These are phyloP conservation scores for Dorcus parallelipipedus DNA, from an alignment of 2,888 invertebrate species.

Conservation along the genomic window DNA sequence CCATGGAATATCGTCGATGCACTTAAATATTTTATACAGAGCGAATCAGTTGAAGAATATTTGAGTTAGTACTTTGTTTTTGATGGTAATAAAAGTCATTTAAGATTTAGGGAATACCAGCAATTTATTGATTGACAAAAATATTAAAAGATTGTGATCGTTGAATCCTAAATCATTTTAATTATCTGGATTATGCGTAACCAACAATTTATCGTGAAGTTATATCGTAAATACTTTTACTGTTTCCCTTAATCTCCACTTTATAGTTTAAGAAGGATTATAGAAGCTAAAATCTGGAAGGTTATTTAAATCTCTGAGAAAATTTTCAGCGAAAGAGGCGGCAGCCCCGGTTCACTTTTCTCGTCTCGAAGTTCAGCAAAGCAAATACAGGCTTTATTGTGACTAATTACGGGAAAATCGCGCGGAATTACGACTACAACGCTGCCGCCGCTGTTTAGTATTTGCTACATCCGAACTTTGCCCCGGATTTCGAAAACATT, in stretches of 20 bases:
- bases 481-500: background rate
- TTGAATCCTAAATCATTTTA: too few relatives aligned
- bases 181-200: too few relatives aligned
- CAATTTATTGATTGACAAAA: too few relatives aligned
- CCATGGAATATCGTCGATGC: too few relatives aligned
- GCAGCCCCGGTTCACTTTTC: background rate
- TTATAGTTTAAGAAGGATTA: constrained; percentile 19
- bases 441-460: constrained; percentile 13
- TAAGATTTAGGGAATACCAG: too few relatives aligned
- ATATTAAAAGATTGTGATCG: too few relatives aligned
- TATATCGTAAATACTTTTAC: background rate
- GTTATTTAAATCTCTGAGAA: constrained; percentile 15
- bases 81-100: too few relatives aligned
- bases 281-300: constrained; percentile 15
- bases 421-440: constrained; percentile 11
- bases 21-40: too few relatives aligned
- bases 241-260: constrained; percentile 1
- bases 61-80: too few relatives aligned
- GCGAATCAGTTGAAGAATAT: too few relatives aligned
- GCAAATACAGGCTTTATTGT: constrained; percentile 19
- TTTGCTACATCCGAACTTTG: constrained; percentile 1
- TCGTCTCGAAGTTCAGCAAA: constrained; percentile 7
- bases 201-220: background rate
- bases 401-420: constrained; percentile 19
- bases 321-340: background rate